A percentile compares a stretch with the other conserved stretches of the same genome.
Conservation (phyloP, 2,888 invertebrate genomes). For the Reticulitermes lucifugus region DNA sequence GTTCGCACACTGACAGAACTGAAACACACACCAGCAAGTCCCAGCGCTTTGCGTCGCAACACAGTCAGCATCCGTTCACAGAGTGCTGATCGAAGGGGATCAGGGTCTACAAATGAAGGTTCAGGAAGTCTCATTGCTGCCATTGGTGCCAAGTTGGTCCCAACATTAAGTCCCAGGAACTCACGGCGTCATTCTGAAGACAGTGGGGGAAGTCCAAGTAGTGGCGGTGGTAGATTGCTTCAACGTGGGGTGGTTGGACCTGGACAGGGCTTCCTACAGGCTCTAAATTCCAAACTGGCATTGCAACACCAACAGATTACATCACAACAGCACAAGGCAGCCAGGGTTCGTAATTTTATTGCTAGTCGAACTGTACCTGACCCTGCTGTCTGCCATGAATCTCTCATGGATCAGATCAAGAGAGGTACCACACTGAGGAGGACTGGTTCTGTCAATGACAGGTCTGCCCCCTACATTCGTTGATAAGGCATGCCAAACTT, state of each 20-base stretch:
- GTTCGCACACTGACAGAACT: conserved; percentile 87
- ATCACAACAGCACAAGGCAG: conserved; percentile 68
- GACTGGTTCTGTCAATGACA: conserved; percentile 82
- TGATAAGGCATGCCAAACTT: conserved; percentile 59
- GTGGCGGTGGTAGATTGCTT: conserved; percentile 26
- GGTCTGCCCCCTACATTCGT: conserved; percentile 90
- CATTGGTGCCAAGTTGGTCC: conserved; percentile 76
- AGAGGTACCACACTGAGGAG: conserved; percentile 85
- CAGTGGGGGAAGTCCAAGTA: conserved; percentile 50
- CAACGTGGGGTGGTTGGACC: conserved; percentile 44
- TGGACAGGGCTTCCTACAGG: conserved; percentile 77
- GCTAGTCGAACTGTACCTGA: conserved; percentile 70
- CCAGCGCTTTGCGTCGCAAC: conserved; percentile 66
- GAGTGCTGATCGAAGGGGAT: conserved; percentile 68
- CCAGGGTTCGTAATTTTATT: conserved; percentile 78
- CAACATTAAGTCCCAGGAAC: conserved; percentile 71
- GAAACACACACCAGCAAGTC: conserved; percentile 89
- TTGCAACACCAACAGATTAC: conserved; percentile 61
- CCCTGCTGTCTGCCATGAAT: conserved; percentile 83
- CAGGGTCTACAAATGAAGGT: conserved; percentile 58
- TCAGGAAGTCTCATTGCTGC: conserved; percentile 72
- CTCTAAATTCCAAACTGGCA: conserved; percentile 82
- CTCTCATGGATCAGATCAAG: conserved; percentile 94
- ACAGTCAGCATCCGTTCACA: conserved; percentile 64
- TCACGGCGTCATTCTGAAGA: conserved; percentile 67